These are phyloP conservation scores for Schlechtendalia chinensis DNA, from an alignment of 1,140 invertebrate genomes.

Conservation along the genomic window DNA sequence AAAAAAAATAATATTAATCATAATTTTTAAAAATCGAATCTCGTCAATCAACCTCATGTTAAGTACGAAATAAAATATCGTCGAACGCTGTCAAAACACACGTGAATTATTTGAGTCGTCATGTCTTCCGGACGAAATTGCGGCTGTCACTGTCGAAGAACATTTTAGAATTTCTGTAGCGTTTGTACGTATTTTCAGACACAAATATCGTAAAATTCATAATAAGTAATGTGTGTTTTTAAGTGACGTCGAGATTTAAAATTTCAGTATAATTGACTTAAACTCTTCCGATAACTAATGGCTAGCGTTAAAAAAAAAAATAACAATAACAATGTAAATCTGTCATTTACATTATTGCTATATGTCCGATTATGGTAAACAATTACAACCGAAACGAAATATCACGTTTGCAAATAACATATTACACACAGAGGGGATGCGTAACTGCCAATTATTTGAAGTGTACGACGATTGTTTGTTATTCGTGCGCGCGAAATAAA, in stretches of 20 bases:
- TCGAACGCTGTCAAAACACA: neutral
- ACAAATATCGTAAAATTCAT: no score
- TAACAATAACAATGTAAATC: no score
- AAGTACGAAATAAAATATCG: neutral
- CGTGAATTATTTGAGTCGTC: neutral
- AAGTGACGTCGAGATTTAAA: neutral
- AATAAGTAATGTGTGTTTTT: no score
- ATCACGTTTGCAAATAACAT: constrained; percentile 34
- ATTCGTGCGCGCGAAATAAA: neutral
- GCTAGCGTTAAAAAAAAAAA: no score
- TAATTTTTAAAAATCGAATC: no score
- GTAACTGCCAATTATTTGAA: neutral
- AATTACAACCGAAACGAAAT: constrained; percentile 26
- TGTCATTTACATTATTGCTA: neutral
- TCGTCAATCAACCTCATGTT: no score
- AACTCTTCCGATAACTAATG: no score
- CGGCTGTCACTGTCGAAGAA: neutral
- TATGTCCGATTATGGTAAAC: constrained; percentile 15
- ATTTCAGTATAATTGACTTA: neutral
- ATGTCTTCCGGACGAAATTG: neutral
- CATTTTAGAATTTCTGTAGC: neutral
- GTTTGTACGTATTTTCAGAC: neutral
- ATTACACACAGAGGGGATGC: neutral
- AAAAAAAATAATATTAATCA: no score
- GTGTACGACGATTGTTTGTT: neutral